These are phyloP conservation scores for Aegotheles bennettii DNA, from an alignment of 2,113 vertebrate species.

Conservation along the genomic window DNA sequence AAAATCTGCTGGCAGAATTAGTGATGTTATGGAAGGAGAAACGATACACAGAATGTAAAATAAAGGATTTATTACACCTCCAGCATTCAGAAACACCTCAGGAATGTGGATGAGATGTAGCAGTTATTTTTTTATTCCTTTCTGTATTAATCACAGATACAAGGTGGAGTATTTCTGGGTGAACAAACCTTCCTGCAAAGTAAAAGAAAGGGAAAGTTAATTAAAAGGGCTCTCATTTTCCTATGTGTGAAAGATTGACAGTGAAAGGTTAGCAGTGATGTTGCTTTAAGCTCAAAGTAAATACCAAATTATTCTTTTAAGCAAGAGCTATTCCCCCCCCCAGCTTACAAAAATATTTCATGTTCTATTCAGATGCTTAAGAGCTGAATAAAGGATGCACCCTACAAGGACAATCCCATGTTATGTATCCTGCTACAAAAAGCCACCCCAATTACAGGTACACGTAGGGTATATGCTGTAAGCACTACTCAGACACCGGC, in stretches of 20 bases:
- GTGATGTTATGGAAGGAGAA: background rate
- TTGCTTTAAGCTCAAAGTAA: background rate
- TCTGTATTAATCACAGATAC: constrained; percentile 83
- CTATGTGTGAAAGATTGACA: background rate
- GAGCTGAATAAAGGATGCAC: background rate
- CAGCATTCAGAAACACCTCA: background rate
- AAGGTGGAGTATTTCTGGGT: constrained; percentile 88
- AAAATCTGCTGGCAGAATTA: background rate
- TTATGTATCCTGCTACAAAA: rapidly evolving
- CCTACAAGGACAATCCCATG: background rate
- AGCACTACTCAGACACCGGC: background rate
- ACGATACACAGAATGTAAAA: background rate
- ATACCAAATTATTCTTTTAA: background rate
- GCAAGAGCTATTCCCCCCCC: background rate
- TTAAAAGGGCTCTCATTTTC: background rate
- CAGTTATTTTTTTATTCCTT: constrained; percentile 70
- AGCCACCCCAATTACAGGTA: background rate
- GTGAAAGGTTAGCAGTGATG: background rate
- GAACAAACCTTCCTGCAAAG: constrained; percentile 86
- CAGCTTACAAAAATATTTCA: background rate
- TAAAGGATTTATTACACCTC: constrained; percentile 8
- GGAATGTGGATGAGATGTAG: background rate
- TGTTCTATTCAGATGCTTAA: background rate
- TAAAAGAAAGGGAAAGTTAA: constrained; percentile 18
- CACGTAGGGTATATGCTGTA: no score